A percentile compares a stretch with the other conserved stretches of the same genome.
These are phyloP conservation scores for Copsychus sechellarum DNA, from an alignment of 2,113 vertebrate species.

Conservation along the genomic window DNA sequence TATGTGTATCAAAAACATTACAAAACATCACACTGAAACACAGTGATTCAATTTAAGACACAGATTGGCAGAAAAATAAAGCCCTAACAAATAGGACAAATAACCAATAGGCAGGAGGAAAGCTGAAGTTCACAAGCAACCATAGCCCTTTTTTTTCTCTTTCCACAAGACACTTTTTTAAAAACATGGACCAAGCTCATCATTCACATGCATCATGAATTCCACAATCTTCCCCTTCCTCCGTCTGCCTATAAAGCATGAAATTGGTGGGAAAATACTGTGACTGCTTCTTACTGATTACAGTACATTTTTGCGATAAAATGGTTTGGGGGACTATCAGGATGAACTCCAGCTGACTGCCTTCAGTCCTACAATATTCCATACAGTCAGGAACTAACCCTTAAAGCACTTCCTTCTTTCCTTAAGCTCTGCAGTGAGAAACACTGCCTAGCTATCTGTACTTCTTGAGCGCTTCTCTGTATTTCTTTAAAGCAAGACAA, in stretches of 20 bases:
- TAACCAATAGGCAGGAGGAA: neutral
- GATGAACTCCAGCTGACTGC: conserved; percentile 51
- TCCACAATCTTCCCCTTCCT: neutral
- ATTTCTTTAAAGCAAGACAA: conserved; percentile 50
- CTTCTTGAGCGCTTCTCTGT: conserved; percentile 3
- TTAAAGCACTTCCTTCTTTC: conserved; percentile 31
- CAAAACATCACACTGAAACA: neutral
- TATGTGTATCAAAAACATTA: neutral
- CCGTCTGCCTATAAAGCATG: neutral
- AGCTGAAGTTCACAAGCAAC: neutral
- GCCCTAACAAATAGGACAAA: neutral
- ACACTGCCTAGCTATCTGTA: conserved; percentile 17
- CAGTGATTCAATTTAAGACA: neutral
- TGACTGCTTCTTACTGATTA: conserved; percentile 17
- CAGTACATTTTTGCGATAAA: conserved; percentile 39
- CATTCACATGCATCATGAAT: neutral
- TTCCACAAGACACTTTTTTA: neutral
- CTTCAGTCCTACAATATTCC: neutral
- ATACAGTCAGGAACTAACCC: conserved; percentile 13
- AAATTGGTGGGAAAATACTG: conserved; percentile 18
- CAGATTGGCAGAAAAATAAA: neutral
- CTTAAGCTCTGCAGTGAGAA: neutral
- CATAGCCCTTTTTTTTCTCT: neutral
- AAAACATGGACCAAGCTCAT: neutral
- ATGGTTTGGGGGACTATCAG: conserved; percentile 5